These are phyloP conservation scores for Pseudolycoriella hygida DNA, from an alignment of 2,888 invertebrate species.

Conservation along the genomic window DNA sequence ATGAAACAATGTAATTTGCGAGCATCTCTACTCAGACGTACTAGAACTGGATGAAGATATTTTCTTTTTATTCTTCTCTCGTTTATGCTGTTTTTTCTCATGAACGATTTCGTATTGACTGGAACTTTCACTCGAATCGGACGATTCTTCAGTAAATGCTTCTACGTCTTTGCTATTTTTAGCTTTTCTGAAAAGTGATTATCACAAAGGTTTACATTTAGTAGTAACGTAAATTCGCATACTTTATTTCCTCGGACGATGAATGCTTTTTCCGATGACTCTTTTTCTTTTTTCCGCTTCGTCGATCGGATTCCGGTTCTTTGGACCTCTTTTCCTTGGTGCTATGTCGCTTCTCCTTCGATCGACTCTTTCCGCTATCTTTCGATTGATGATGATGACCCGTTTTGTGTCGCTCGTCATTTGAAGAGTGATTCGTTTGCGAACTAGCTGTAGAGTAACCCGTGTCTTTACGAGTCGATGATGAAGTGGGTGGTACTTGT, in stretches of 20 bases:
- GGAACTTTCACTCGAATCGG: constrained; percentile 5
- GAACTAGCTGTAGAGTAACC: constrained; percentile 50
- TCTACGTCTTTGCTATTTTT: constrained; percentile 10
- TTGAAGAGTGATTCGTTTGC: constrained; percentile 32
- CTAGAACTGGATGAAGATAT: constrained; percentile 6
- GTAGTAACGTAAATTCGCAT: not conserved
- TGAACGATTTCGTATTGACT: constrained; percentile 9
- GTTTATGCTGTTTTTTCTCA: constrained; percentile 8
- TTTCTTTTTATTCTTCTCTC: constrained; percentile 10
- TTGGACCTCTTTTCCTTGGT: not conserved
- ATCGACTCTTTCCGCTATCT: not conserved
- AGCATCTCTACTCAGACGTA: constrained; percentile 3
- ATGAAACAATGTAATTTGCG: too few relatives aligned
- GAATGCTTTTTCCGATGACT: not conserved
- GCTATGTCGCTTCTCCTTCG: not conserved
- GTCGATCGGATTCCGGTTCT: not conserved
- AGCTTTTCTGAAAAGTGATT: not conserved
- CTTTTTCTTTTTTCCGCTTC: not conserved
- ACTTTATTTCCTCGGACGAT: not conserved
- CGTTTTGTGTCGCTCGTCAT: constrained; percentile 15
- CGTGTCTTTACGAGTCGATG: constrained; percentile 36
- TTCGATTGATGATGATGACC: constrained; percentile 12
- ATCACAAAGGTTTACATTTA: not conserved
- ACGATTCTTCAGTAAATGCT: constrained; percentile 10
- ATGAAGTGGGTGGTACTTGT: too few relatives aligned